These are phyloP conservation scores for Malacosoma neustria DNA, from an alignment of 2,888 invertebrate species.

Conservation along the genomic window DNA sequence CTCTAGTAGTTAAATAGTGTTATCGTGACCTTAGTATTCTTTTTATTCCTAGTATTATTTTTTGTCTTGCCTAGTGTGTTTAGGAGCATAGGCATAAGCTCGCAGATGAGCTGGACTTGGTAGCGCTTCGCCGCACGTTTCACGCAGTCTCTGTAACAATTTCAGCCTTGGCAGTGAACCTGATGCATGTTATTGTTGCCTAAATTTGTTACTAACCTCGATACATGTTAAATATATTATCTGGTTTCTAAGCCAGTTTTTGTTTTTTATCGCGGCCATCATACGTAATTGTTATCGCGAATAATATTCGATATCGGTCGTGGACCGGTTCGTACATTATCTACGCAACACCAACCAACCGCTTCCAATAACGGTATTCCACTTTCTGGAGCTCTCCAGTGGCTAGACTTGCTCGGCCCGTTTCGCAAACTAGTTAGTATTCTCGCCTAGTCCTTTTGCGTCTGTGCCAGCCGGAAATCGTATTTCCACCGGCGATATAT, in stretches of 20 bases:
- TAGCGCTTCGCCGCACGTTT: too few relatives aligned
- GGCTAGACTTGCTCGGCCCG: conserved; percentile 40
- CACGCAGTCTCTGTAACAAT: too few relatives aligned
- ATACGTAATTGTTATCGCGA: conserved; percentile 34
- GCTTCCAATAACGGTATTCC: conserved; percentile 54
- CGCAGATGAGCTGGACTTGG: too few relatives aligned
- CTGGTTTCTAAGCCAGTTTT: conserved; percentile 16
- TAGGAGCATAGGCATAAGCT: too few relatives aligned
- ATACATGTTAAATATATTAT: conserved; percentile 11
- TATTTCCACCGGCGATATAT: conserved; percentile 17
- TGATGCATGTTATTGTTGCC: too few relatives aligned
- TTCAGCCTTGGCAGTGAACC: too few relatives aligned
- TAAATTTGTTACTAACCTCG: too few relatives aligned
- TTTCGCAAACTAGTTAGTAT: conserved; percentile 47
- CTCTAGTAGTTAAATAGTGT: too few relatives aligned
- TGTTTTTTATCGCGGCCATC: conserved; percentile 24
- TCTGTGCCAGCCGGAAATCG: conserved; percentile 33
- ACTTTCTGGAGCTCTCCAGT: conserved; percentile 38
- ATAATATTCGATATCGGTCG: conserved; percentile 34
- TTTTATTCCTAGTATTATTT: too few relatives aligned
- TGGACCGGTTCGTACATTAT: conserved; percentile 52
- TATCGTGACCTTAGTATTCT: too few relatives aligned
- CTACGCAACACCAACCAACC: conserved; percentile 46
- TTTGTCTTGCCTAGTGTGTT: too few relatives aligned
- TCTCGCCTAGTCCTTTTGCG: conserved; percentile 36